A percentile compares a stretch with the other conserved stretches of the same genome.
These are phyloP conservation scores for Phrynosoma platyrhinos DNA, from an alignment of 2,113 vertebrate species.

Conservation along the genomic window DNA sequence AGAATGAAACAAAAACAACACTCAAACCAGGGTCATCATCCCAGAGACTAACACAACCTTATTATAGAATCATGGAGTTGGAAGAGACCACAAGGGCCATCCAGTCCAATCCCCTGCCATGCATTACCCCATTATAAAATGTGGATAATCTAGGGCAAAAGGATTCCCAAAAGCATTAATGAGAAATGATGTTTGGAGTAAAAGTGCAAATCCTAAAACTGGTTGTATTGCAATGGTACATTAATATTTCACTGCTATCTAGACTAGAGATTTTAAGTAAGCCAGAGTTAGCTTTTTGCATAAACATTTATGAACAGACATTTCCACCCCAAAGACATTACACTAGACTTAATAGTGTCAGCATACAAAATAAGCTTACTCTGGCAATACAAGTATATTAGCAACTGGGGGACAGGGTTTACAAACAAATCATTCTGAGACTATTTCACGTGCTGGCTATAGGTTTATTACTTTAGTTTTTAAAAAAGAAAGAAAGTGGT, in stretches of 20 bases:
- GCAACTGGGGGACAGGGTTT: background rate
- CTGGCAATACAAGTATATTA: background rate
- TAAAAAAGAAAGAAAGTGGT: background rate
- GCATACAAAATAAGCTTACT: background rate
- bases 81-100: no score
- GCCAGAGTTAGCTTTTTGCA: background rate
- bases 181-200: no score
- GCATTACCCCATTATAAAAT: no score
- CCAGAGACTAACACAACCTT: no score
- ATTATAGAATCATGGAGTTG: no score
- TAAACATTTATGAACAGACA: conserved; percentile 2
- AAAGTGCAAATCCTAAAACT: background rate
- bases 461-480: no score
- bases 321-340: background rate
- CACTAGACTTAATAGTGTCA: background rate
- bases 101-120: no score
- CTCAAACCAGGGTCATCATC: no score
- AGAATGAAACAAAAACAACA: no score
- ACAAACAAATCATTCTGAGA: conserved; percentile 1
- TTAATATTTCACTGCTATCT: background rate
- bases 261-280: background rate
- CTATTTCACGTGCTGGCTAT: background rate
- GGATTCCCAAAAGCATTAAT: no score
- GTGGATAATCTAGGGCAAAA: no score
- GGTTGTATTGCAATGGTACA: background rate